Evolutionary conservation across 2,888 invertebrate genomes (phyloP).

Genomic region (Agrotis puta): DNA sequence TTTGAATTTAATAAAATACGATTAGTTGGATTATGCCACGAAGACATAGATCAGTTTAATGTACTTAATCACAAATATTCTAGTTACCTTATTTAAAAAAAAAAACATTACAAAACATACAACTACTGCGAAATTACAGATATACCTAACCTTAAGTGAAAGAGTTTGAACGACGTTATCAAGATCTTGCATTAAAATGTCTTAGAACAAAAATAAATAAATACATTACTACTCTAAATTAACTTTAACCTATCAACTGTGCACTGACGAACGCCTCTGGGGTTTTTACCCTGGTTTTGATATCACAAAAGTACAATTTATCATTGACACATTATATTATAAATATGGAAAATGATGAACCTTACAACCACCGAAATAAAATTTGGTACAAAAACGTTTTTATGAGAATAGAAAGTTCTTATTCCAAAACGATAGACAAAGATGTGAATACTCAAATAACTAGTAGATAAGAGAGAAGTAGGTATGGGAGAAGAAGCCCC

Average conservation of each 20-base stretch:
- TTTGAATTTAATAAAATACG: slow-evolving; percentile 22
- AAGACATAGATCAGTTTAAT: slow-evolving; percentile 53
- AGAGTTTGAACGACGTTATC: slow-evolving; percentile 33
- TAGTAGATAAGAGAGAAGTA: no score
- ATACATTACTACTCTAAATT: slow-evolving; percentile 41
- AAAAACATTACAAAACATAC: slow-evolving; percentile 16
- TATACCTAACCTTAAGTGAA: slow-evolving; percentile 27
- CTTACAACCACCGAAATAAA: background rate
- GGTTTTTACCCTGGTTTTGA: slow-evolving; percentile 26
- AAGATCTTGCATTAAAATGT: slow-evolving; percentile 43
- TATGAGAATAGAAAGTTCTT: background rate
- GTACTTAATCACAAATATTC: slow-evolving; percentile 33
- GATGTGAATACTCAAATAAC: no score
- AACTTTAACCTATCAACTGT: slow-evolving; percentile 28
- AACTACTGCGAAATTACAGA: slow-evolving; percentile 30
- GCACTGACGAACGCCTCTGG: slow-evolving; percentile 6
- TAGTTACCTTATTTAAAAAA: slow-evolving; percentile 29
- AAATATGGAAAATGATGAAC: slow-evolving; percentile 1
- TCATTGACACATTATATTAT: slow-evolving; percentile 15
- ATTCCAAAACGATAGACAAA: no score
- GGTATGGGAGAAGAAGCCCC: no score
- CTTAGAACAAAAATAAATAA: slow-evolving; percentile 62
- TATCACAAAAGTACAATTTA: slow-evolving; percentile 46
- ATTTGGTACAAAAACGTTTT: slow-evolving; percentile 6
- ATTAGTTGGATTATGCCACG: slow-evolving; percentile 33